A percentile compares a stretch with the other conserved stretches of the same genome.
Conservation (phyloP, 2,113 vertebrate genomes). For the Acrocephalus kingi region DNA sequence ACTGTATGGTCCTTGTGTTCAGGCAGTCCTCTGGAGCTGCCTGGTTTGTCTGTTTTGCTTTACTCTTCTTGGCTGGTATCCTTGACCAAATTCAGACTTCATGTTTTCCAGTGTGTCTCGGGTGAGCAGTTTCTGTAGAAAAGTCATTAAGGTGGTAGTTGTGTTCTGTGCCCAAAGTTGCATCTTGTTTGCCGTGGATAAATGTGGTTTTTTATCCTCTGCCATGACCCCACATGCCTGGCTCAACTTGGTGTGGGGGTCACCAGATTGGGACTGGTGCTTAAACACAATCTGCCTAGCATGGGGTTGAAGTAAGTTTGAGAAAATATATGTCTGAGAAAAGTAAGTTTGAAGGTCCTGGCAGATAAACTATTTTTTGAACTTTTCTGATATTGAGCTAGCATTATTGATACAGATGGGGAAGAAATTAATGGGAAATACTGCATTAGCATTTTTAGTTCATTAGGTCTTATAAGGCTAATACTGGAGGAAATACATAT, state of each 20-base stretch:
- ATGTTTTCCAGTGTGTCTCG: not conserved
- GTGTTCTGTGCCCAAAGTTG: not conserved
- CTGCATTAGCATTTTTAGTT: not conserved
- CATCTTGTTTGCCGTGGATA: not conserved
- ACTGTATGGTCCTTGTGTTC: rapidly evolving
- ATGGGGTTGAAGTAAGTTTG: not conserved
- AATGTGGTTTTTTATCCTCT: not conserved
- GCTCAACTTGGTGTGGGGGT: not conserved
- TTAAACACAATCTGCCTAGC: not conserved
- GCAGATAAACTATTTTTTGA: not conserved
- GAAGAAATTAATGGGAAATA: not conserved
- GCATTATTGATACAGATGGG: not conserved
- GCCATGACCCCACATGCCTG: rapidly evolving
- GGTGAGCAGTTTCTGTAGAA: not conserved
- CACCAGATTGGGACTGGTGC: not conserved
- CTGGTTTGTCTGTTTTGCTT: not conserved
- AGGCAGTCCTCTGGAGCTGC: not conserved
- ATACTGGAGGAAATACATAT: not conserved
- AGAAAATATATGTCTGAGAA: not conserved
- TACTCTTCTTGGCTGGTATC: not conserved
- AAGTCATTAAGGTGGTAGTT: not conserved
- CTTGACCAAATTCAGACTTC: not conserved
- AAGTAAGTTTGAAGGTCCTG: not conserved
- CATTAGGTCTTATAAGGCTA: not conserved
- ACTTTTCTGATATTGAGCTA: not conserved